Percentiles rank a stretch among this genome's conserved stretches.
Evolutionary conservation across 2,797 vertebrate genomes (phyloP).

Genomic region (Erithacus rubecula): DNA sequence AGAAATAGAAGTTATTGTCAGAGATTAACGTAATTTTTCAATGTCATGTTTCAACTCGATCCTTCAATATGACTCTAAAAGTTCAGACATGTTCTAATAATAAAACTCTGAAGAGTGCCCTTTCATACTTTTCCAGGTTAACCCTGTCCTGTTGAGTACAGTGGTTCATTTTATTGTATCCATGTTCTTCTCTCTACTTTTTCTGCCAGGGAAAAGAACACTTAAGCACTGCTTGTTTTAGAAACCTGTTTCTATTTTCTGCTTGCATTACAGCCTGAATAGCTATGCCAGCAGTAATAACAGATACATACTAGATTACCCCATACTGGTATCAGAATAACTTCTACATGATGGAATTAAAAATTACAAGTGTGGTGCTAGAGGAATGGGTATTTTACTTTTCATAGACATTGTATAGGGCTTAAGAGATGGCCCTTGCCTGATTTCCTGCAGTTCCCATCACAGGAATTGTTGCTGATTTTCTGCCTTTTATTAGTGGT

Average conservation of each 20-base stretch:
- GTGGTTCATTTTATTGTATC: not conserved
- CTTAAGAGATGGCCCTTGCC: not conserved
- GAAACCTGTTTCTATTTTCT: slow-evolving; percentile 36
- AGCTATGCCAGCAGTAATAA: not conserved
- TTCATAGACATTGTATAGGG: not conserved
- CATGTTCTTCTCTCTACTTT: not conserved
- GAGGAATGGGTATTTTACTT: not conserved
- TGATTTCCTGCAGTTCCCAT: not conserved
- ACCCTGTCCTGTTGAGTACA: not conserved
- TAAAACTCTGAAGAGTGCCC: not conserved
- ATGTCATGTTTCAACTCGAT: not conserved
- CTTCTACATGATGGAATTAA: not conserved
- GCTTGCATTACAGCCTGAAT: not conserved
- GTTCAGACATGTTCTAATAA: not conserved
- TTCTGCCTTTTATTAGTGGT: not conserved
- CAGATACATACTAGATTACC: not conserved
- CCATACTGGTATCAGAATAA: not conserved
- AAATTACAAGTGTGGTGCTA: not conserved
- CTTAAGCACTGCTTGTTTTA: slow-evolving; percentile 19
- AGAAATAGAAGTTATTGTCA: not conserved
- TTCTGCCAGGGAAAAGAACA: not conserved
- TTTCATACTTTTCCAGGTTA: not conserved
- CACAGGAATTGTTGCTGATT: not conserved
- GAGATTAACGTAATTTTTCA: not conserved
- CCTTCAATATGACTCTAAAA: not conserved